Base-by-base conservation (phyloP, 2,888 invertebrate species). In the Ornithoptera priamus region DNA sequence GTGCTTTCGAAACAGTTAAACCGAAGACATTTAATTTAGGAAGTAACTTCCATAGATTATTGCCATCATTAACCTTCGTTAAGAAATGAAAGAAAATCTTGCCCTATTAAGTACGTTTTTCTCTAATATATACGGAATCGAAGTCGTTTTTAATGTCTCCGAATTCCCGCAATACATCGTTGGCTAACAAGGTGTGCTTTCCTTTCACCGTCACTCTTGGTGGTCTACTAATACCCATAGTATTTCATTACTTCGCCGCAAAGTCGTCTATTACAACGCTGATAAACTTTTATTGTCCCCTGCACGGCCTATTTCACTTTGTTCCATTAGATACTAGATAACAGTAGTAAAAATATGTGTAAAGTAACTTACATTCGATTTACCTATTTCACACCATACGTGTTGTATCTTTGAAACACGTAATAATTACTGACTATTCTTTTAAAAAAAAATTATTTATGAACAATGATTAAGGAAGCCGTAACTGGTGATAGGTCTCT, bases 251-350 rank as follows among this genome's bases (percentile, higher is more conserved):
- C 80, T 73, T 70, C 73, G 72, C 80, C 73, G 78, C 83, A 80
- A 80, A 81, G 76, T 76, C 67, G 70, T 70, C 67, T 70, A 63
- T 70, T 67, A 60, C 67, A 64, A 17, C 63, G 60, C 70, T 73
- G 87, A 89, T 89, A 89, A 85, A 78, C 70, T 81, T 87, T 86
- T 89, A 87, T 85, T 85, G 81, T 86, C 77, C 72, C 72, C 71
- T 68, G 75, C 72, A 76, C 75, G 75, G 70, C 80, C 76, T 76
- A 80, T 83, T 78, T 81, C 79, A 80, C 80, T 83, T 81, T 78
- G 77, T 79, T 79, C 82, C 83, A 85, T 86, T 85, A 85, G 73
- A 67, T 73, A 79, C 82, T 81, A 81, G 67, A 67, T 70, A 70
- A 67, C 63, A 42, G 39, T 59, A 22, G 70, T 64, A 56, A 70